These are phyloP conservation scores for Euwallacea fornicatus DNA, from an alignment of 1,140 invertebrate genomes.

Conservation along the genomic window DNA sequence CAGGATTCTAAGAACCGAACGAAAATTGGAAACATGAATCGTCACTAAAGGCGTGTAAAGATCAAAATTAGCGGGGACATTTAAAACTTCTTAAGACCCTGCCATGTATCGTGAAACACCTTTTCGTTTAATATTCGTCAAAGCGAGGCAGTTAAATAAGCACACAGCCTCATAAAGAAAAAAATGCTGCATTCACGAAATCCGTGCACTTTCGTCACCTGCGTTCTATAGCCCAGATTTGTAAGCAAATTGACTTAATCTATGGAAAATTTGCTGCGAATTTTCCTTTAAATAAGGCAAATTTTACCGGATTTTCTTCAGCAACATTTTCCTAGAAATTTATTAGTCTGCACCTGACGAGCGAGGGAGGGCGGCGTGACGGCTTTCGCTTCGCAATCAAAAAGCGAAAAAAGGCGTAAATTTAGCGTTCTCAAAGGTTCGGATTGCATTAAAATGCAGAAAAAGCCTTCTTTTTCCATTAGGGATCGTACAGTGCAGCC, in stretches of 20 bases:
- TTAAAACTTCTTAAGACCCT: neutral
- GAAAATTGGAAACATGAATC: no score
- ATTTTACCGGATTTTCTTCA: constrained; percentile 29
- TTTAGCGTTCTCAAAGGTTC: neutral
- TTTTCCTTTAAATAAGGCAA: constrained; percentile 37
- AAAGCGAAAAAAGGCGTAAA: neutral
- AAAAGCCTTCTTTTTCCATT: neutral
- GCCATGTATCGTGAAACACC: neutral
- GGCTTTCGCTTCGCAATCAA: neutral
- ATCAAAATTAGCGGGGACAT: neutral
- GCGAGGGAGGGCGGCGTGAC: neutral
- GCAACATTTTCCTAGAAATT: constrained; percentile 29
- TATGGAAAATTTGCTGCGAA: constrained; percentile 39
- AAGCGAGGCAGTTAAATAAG: constrained; percentile 7
- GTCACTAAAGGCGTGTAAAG: no score
- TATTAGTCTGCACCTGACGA: constrained; percentile 33
- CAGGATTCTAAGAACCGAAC: no score
- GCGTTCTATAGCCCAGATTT: constrained; percentile 38
- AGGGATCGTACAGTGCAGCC: neutral
- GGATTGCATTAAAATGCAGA: constrained; percentile 4
- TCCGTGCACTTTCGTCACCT: constrained; percentile 38
- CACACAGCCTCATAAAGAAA: constrained; percentile 18
- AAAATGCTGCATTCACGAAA: constrained; percentile 36
- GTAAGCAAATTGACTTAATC: constrained; percentile 42
- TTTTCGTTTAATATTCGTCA: constrained; percentile 24